These are phyloP conservation scores for Cyphomyrus discorhynchus DNA, from an alignment of 2,113 vertebrate genomes.

Conservation along the genomic window DNA sequence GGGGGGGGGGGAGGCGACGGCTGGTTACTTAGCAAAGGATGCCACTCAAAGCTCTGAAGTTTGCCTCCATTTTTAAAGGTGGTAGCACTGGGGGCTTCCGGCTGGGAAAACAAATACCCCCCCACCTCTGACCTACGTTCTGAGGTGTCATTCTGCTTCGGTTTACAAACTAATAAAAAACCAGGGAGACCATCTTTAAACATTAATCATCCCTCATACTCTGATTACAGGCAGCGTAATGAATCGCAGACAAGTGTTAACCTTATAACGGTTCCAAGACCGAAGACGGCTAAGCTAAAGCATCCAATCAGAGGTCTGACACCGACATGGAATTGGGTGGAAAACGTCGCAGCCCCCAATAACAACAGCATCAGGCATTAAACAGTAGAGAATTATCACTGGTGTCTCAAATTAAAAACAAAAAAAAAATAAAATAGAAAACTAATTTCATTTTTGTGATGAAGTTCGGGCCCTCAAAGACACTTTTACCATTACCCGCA, in stretches of 20 bases:
- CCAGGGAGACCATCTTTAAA: slow-evolving; percentile 28
- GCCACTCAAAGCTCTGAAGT: slow-evolving; percentile 62
- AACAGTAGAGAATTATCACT: slow-evolving; percentile 35
- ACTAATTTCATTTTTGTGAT: slow-evolving; percentile 47
- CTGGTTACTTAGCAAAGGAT: slow-evolving; percentile 67
- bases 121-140: slow-evolving; percentile 47
- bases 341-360: slow-evolving; percentile 17
- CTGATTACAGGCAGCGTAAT: slow-evolving; percentile 36
- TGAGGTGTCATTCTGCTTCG: slow-evolving; percentile 44
- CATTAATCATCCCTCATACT: slow-evolving; percentile 38
- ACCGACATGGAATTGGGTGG: slow-evolving; percentile 15
- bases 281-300: slow-evolving; percentile 44
- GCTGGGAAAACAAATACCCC: slow-evolving; percentile 50
- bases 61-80: slow-evolving; percentile 42
- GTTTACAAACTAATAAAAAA: slow-evolving; percentile 33
- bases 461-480: slow-evolving; percentile 48
- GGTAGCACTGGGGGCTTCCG: slow-evolving; percentile 25
- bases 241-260: slow-evolving; percentile 40
- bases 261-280: slow-evolving; percentile 37
- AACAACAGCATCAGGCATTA: slow-evolving; percentile 32
- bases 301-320: slow-evolving; percentile 33
- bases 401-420: slow-evolving; percentile 32
- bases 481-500: slow-evolving; percentile 50
- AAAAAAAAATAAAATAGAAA: slow-evolving; percentile 24
- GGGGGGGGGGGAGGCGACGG: slow-evolving; percentile 40